phyloP scores from a whole-genome alignment of 92 coral and sea anemone species.

The Anthopleura xanthogrammica region DNA sequence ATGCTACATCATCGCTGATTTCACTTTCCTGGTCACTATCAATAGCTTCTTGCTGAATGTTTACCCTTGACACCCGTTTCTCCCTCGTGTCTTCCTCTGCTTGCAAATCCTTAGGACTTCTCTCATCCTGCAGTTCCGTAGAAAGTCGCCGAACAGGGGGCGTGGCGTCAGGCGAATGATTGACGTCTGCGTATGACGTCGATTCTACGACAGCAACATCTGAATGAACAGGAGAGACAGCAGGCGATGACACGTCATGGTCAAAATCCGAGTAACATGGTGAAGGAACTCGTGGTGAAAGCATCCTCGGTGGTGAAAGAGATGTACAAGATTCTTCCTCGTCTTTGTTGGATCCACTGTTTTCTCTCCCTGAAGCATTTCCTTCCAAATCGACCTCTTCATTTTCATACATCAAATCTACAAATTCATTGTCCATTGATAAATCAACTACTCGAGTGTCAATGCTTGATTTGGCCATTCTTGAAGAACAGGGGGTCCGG shows the following conservation, averaged over 20 bases:
- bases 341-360: not conserved
- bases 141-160: slow-evolving; percentile 6
- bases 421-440: slow-evolving; percentile 20
- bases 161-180: slow-evolving; percentile 13
- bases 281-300: slow-evolving; percentile 68
- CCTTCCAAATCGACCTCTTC: not conserved
- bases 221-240: not conserved
- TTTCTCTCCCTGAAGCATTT: not conserved
- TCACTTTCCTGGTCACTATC: slow-evolving; percentile 1
- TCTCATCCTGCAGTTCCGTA: not conserved
- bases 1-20: not conserved
- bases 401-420: slow-evolving; percentile 14
- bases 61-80: not conserved
- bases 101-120: not conserved
- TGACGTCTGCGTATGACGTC: not conserved
- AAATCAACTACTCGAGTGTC: slow-evolving; percentile 3
- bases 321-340: slow-evolving; percentile 9
- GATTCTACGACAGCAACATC: not conserved
- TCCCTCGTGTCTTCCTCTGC: not conserved
- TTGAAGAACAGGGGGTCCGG: not conserved
- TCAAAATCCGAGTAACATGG: slow-evolving; percentile 52
- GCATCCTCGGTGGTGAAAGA: slow-evolving; percentile 30
- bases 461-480: not conserved
- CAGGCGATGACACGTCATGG: not conserved
- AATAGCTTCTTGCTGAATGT: not conserved